phyloP scores from a whole-genome alignment of 2,888 invertebrate species.

The Noctua janthina region DNA sequence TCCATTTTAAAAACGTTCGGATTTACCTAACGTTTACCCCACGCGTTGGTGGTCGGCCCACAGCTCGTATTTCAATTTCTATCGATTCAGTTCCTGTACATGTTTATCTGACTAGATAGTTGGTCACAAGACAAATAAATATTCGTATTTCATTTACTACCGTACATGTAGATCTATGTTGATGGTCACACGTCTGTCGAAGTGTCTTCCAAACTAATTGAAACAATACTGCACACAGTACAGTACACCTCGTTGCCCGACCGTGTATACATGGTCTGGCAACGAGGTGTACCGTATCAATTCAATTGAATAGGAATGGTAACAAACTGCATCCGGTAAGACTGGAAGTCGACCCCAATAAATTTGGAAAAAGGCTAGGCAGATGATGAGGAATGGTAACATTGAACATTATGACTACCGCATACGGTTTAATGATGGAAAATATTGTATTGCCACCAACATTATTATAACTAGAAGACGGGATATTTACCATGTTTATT shows the following conservation, averaged over 20 bases:
- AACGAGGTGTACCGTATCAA: background rate
- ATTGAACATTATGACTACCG: too few species aligned
- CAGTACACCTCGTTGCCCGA: too few species aligned
- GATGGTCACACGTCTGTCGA: conserved; percentile 14
- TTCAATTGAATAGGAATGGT: too few species aligned
- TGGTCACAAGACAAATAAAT: background rate
- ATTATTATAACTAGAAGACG: too few species aligned
- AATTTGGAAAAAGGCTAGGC: too few species aligned
- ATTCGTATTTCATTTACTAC: background rate
- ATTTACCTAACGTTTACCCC: background rate
- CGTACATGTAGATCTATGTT: background rate
- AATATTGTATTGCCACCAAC: too few species aligned
- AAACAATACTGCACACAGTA: background rate
- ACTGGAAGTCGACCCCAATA: too few species aligned
- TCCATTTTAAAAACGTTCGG: too few species aligned
- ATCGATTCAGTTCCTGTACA: background rate
- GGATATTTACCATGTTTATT: too few species aligned
- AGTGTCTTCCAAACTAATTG: conserved; percentile 27
- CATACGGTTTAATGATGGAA: too few species aligned
- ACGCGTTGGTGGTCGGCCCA: background rate
- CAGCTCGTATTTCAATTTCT: background rate
- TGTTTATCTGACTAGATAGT: background rate
- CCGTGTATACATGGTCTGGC: background rate
- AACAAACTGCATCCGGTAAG: too few species aligned
- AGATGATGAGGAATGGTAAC: too few species aligned